Evolutionary conservation across 2,113 vertebrate species (phyloP).

Genomic region (Phainopepla nitens): DNA sequence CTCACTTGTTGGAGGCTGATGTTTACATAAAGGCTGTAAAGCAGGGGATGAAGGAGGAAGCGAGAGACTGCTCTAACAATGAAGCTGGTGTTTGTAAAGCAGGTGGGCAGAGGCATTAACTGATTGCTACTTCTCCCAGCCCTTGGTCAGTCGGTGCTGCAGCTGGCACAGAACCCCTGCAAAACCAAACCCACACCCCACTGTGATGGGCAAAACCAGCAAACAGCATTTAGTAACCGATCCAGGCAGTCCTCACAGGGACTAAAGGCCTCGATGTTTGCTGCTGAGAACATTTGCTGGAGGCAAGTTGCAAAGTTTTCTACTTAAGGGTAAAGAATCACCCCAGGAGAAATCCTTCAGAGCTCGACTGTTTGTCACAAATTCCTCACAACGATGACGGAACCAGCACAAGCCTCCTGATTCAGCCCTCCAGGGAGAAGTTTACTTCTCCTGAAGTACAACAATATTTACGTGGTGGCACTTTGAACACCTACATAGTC

Average conservation of each 20-base stretch:
- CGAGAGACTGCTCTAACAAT: background rate
- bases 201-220: accelerated
- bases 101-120: background rate
- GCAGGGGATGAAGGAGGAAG: background rate
- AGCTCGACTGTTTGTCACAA: background rate
- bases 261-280: accelerated
- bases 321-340: accelerated
- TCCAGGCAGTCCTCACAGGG: accelerated
- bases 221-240: background rate
- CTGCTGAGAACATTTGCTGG: background rate
- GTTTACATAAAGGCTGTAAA: background rate
- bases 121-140: background rate
- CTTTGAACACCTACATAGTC: accelerated
- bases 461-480: accelerated
- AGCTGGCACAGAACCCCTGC: background rate
- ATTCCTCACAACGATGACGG: background rate
- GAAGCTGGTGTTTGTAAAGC: background rate
- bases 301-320: background rate
- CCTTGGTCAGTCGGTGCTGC: background rate
- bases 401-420: background rate
- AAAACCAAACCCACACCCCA: background rate
- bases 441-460: background rate
- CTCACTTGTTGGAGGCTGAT: background rate
- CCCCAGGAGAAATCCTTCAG: background rate
- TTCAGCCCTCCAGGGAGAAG: background rate